Conservation (phyloP, 2,888 invertebrate genomes). For the Lepidocyrtoides sp. region DNA sequence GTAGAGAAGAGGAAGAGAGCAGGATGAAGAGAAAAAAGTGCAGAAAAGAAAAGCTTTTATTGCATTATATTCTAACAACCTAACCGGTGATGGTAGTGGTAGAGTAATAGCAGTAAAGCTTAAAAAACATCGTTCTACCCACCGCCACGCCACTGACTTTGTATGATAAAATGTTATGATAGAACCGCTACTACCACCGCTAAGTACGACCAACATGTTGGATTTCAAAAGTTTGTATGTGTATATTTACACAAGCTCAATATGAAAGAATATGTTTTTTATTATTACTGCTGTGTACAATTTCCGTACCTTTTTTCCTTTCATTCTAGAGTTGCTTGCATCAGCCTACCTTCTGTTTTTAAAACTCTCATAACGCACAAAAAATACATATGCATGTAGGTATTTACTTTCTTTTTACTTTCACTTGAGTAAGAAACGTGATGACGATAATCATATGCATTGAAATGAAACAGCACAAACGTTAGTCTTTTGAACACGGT, state of each 20-base stretch:
- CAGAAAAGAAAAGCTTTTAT: conserved; percentile 50
- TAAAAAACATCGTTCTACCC: too few species aligned
- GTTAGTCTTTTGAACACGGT: not conserved
- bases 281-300: conserved; percentile 35
- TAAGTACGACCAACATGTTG: conserved; percentile 15
- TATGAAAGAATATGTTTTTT: conserved; percentile 10
- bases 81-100: not conserved
- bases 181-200: not conserved
- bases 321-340: too few species aligned
- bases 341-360: conserved; percentile 4
- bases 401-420: not conserved
- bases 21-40: conserved; percentile 14
- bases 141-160: not conserved
- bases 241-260: conserved; percentile 16
- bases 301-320: conserved; percentile 33
- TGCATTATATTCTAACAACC: conserved; percentile 43
- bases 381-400: too few species aligned
- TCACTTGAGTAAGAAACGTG: not conserved
- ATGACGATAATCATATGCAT: conserved; percentile 40
- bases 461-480: conserved; percentile 25
- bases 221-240: too few species aligned
- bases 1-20: not conserved
- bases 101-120: too few species aligned
- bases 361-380: conserved; percentile 5
- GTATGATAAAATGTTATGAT: not conserved